Evolutionary conservation across 2,113 vertebrate genomes (phyloP).

Genomic region (Halcyon senegalensis): DNA sequence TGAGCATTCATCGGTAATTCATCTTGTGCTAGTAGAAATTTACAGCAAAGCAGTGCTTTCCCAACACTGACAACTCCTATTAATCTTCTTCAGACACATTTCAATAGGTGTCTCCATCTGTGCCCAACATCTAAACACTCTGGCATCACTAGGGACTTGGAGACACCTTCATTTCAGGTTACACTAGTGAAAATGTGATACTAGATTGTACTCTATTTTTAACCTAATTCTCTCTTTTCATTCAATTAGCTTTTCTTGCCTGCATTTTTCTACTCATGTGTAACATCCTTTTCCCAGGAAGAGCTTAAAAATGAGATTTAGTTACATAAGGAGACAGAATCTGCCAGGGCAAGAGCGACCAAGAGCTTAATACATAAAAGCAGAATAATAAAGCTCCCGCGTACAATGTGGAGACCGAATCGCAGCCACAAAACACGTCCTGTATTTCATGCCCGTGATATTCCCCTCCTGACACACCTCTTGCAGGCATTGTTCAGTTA

Average conservation of each 20-base stretch:
- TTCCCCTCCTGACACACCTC: background rate
- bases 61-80: conserved; percentile 88
- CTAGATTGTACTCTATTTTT: conserved; percentile 78
- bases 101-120: conserved; percentile 89
- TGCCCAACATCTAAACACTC: conserved; percentile 82
- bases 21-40: conserved; percentile 88
- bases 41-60: conserved; percentile 87
- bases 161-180: conserved; percentile 82
- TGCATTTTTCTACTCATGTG: conserved; percentile 71
- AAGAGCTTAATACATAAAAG: conserved; percentile 44
- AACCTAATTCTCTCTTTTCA: conserved; percentile 79
- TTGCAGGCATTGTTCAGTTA: background rate
- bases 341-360: conserved; percentile 29
- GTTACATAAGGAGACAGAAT: conserved; percentile 61
- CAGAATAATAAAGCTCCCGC: background rate
- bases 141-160: conserved; percentile 74
- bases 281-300: conserved; percentile 66
- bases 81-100: conserved; percentile 91
- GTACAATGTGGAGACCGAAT: fast-evolving
- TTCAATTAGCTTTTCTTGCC: conserved; percentile 80
- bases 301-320: conserved; percentile 58
- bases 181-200: conserved; percentile 75
- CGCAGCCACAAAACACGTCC: background rate
- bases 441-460: background rate
- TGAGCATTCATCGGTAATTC: conserved; percentile 87